Evolutionary conservation across 2,113 vertebrate genomes (phyloP), one percentile per base, ranked within the genome.

Genomic region (Labeo catla): DNA sequence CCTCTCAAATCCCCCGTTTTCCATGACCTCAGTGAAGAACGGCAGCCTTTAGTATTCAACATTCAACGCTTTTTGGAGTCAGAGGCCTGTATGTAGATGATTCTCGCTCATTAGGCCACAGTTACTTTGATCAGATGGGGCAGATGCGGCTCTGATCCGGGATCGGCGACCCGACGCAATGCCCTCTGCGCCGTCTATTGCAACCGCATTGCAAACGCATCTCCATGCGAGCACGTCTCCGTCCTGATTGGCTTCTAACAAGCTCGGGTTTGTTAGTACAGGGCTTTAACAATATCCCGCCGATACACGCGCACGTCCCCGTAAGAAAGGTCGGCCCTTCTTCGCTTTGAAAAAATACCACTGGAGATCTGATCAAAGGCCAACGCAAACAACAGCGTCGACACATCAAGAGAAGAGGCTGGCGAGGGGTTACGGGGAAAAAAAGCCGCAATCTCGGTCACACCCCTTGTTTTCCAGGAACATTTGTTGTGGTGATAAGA

Each of bases 381-480:
- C 43, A 59, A 28, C 8, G 43, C 57, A 50, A 16, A n/a, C 49
- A 79, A 70, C 12, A 15, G 65, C 34, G 5, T 66, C 66, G 50
- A 80, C 50, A 80, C 63, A 68, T 68, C 61, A 61, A 80, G 28
- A 50, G 61, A 57, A 47, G 11, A 21, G 47, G 57, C 43, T 21
- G 70, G 39, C 7, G 54, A n/a, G 12, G 72, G 65, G 57, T 23
- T 47, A 8, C 70, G 12, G 73, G 6, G 23, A 1, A 15, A 28
- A 23, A 45, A 76, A 4, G 21, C 77, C 43, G 76, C 47, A 49
- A 73, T 76, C 68, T 54, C 36, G 43, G 43, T 76, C 68, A 74
- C n/a, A 47, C 77, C 70, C 84, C 76, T 84, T 43, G 72, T 86
- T 83, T 86, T 86, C 79, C 50, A 86, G 70, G 72, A 83, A 88